Percentiles rank a stretch among this genome's conserved stretches.
Conservation (phyloP, 1,140 invertebrate genomes). For the Sycophaga agraensis region DNA sequence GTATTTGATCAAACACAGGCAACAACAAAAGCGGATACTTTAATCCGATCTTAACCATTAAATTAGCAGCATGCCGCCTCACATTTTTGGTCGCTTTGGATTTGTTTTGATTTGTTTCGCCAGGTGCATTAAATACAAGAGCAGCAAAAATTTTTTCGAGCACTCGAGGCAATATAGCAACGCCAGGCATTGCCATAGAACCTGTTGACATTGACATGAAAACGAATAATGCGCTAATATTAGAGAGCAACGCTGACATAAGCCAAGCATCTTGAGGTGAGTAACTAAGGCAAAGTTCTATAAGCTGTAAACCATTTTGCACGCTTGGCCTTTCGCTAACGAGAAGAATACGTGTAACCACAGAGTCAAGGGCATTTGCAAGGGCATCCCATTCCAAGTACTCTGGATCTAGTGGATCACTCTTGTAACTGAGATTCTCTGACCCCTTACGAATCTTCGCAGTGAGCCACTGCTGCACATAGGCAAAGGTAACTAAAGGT, state of each 20-base stretch:
- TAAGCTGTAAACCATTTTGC: slow-evolving; percentile 67
- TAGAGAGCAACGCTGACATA: slow-evolving; percentile 79
- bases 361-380: slow-evolving; percentile 72
- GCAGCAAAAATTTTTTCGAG: slow-evolving; percentile 85
- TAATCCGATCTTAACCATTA: slow-evolving; percentile 86
- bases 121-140: slow-evolving; percentile 70
- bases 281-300: slow-evolving; percentile 75
- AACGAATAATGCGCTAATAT: slow-evolving; percentile 86
- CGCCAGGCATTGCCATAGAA: slow-evolving; percentile 71
- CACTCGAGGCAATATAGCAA: slow-evolving; percentile 73
- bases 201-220: slow-evolving; percentile 85
- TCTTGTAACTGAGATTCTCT: slow-evolving; percentile 49
- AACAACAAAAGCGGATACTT: slow-evolving; percentile 81
- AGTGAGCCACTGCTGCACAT: slow-evolving; percentile 79
- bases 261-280: slow-evolving; percentile 76
- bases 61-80: slow-evolving; percentile 81
- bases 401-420: slow-evolving; percentile 62
- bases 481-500: slow-evolving; percentile 78
- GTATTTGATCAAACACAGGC: slow-evolving; percentile 85
- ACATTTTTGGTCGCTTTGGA: slow-evolving; percentile 81
- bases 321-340: slow-evolving; percentile 68
- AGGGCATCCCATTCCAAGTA: slow-evolving; percentile 87
- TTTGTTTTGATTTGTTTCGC: slow-evolving; percentile 61
- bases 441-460: slow-evolving; percentile 63
- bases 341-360: slow-evolving; percentile 73